A percentile compares a stretch with the other conserved stretches of the same genome.
Evolutionary conservation across 2,113 vertebrate genomes (phyloP).

Genomic region (Dasyurus viverrinus): DNA sequence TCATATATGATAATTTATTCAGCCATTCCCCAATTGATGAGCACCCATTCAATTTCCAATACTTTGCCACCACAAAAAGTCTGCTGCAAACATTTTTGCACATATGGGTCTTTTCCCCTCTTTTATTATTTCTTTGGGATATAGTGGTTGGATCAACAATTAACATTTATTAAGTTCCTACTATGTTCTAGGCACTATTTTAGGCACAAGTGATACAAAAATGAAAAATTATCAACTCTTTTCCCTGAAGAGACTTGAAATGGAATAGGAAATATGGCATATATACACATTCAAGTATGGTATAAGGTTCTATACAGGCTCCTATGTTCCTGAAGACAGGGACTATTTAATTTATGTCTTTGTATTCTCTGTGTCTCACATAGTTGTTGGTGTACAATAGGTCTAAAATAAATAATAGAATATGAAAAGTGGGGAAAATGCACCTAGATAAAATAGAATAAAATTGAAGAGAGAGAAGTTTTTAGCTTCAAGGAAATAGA

Average conservation of each 20-base stretch:
- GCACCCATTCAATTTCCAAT: too few species aligned
- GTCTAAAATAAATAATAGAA: not conserved
- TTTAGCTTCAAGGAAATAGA: not conserved
- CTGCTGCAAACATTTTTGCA: too few species aligned
- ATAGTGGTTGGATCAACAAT: too few species aligned
- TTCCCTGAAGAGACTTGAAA: not conserved
- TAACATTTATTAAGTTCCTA: not conserved
- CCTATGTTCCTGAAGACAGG: not conserved
- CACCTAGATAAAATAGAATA: not conserved
- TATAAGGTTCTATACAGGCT: not conserved
- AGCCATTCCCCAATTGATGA: too few species aligned
- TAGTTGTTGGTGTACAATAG: not conserved
- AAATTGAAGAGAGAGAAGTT: not conserved
- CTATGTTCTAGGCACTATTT: not conserved
- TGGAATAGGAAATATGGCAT: not conserved
- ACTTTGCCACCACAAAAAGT: too few species aligned
- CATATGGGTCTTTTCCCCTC: too few species aligned
- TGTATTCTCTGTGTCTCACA: not conserved
- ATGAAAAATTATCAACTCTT: not conserved
- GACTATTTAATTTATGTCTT: not conserved
- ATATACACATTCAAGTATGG: not conserved
- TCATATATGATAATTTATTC: too few species aligned
- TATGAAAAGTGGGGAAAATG: not conserved
- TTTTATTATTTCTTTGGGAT: too few species aligned
- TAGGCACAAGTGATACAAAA: not conserved